Conservation (phyloP, 1,140 invertebrate species). For the Trichonephila clavipes region DNA sequence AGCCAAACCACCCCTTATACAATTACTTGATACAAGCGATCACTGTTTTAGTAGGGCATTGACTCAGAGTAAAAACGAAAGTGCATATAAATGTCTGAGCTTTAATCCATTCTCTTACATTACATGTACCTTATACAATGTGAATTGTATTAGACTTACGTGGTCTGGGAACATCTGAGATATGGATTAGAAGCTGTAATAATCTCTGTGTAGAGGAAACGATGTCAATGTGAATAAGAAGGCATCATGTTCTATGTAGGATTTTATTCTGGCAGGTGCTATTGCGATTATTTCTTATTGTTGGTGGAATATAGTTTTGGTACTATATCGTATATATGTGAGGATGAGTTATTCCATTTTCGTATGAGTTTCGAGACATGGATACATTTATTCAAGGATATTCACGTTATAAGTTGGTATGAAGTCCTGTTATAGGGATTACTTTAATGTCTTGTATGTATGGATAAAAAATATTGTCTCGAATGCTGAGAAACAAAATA, state of each 20-base stretch:
- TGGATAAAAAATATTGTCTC: too few species aligned
- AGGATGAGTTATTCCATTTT: neutral
- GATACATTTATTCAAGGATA: neutral
- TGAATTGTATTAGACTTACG: neutral
- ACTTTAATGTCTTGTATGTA: too few species aligned
- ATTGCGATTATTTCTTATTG: neutral
- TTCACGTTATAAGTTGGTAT: neutral
- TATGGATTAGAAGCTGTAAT: slow-evolving; percentile 2
- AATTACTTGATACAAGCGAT: slow-evolving; percentile 1
- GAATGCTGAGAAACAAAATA: too few species aligned
- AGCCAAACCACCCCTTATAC: neutral
- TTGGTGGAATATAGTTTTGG: neutral
- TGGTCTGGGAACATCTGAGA: neutral
- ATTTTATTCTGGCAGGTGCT: neutral
- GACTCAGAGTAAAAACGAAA: slow-evolving; percentile 10
- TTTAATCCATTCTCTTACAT: slow-evolving; percentile 14
- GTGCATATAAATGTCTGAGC: neutral
- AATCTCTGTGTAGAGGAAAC: neutral
- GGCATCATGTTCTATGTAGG: neutral
- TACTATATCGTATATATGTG: neutral
- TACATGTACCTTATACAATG: neutral
- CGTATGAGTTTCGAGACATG: neutral
- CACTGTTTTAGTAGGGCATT: slow-evolving; percentile 28
- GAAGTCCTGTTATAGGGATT: too few species aligned
- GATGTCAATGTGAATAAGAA: neutral